Percentiles rank a stretch among this genome's conserved stretches.
Conservation (phyloP, 2,888 invertebrate species). For the Anoplius nigerrimus region DNA sequence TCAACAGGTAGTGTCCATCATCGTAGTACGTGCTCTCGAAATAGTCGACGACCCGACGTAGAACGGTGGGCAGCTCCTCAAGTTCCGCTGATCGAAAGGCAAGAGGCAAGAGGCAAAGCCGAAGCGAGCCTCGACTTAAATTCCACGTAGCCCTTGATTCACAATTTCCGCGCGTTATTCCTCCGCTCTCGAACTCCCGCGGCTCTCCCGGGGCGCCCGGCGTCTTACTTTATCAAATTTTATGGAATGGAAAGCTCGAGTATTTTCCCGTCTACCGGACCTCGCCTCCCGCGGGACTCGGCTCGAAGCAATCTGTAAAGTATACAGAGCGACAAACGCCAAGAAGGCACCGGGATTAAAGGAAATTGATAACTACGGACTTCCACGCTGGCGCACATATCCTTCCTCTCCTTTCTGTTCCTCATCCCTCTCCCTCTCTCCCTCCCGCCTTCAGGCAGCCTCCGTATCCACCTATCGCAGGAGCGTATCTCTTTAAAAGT, state of each 20-base stretch:
- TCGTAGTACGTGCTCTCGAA: too few species aligned
- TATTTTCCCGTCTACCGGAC: constrained; percentile 28
- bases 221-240: constrained; percentile 51
- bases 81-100: constrained; percentile 8
- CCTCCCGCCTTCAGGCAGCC: background rate
- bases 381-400: too few species aligned
- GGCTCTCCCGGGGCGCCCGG: constrained; percentile 11
- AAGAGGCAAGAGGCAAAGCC: too few species aligned
- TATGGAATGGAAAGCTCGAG: constrained; percentile 41
- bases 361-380: constrained; percentile 40
- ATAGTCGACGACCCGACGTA: too few species aligned
- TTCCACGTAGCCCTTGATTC: constrained; percentile 22
- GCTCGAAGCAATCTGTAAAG: constrained; percentile 42
- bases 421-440: background rate
- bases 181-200: constrained; percentile 16
- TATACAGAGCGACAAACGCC: constrained; percentile 36
- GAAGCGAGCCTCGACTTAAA: constrained; percentile 9
- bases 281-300: constrained; percentile 28
- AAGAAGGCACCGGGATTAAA: constrained; percentile 41
- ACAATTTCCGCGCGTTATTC: constrained; percentile 16
- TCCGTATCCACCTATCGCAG: background rate
- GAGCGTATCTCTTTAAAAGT: constrained; percentile 14
- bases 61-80: too few species aligned
- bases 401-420: too few species aligned
- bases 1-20: too few species aligned